Conservation (phyloP, 2,113 vertebrate species). For the Pontoporia blainvillei region DNA sequence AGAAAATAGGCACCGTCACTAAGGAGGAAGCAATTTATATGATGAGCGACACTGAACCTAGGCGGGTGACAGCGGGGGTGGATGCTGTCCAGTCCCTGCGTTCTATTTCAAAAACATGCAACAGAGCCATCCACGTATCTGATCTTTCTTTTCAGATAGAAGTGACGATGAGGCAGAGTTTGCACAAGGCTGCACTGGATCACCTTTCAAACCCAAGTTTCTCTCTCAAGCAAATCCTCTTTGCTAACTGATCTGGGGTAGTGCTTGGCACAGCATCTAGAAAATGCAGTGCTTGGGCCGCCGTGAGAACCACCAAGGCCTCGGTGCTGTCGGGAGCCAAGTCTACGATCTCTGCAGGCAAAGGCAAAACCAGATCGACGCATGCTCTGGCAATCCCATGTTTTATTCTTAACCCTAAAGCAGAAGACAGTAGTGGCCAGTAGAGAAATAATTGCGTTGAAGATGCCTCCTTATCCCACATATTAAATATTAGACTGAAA, state of each 20-base stretch:
- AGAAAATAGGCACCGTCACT: not conserved
- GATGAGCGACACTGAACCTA: accelerated
- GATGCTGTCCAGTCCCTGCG: accelerated
- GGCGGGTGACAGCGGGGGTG: not conserved
- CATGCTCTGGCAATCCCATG: not conserved
- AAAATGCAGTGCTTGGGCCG: accelerated
- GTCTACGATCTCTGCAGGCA: too few species aligned
- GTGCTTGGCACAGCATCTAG: accelerated
- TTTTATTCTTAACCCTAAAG: not conserved
- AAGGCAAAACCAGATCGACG: not conserved
- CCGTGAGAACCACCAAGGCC: not conserved
- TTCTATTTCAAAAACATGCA: accelerated
- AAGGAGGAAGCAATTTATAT: not conserved
- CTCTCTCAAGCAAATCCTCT: not conserved
- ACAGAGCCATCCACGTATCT: not conserved
- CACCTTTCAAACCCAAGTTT: not conserved
- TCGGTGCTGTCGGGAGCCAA: too few species aligned
- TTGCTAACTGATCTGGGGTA: not conserved
- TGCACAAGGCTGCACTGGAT: not conserved
- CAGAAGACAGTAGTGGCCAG: not conserved
- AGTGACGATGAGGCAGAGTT: not conserved
- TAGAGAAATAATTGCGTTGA: not conserved
- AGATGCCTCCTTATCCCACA: not conserved
- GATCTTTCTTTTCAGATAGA: not conserved
- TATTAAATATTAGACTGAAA: not conserved